A percentile compares a stretch with the other conserved stretches of the same genome.
phyloP scores from a whole-genome alignment of 2,797 vertebrate species.

The Myotis vivesi region DNA sequence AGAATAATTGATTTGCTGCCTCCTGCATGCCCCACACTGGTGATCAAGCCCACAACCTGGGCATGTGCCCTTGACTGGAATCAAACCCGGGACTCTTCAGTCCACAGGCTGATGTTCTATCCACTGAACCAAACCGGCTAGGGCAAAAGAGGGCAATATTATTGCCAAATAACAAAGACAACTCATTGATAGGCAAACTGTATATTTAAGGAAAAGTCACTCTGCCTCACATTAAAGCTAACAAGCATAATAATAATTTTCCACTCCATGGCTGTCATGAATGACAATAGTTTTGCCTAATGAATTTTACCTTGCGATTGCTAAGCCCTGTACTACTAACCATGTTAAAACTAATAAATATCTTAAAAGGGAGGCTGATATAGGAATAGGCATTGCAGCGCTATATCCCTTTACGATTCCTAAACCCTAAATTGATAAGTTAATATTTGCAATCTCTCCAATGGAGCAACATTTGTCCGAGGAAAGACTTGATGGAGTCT shows the following conservation, averaged over 20 bases:
- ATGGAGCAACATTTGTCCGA: not conserved
- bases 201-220: not conserved
- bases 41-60: too few relatives aligned
- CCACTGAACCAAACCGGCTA: too few relatives aligned
- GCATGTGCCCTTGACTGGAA: too few relatives aligned
- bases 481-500: not conserved
- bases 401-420: not conserved
- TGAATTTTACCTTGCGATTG: not conserved
- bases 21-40: too few relatives aligned
- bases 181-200: not conserved
- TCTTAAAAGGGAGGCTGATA: not conserved
- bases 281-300: not conserved
- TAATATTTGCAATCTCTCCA: not conserved
- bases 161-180: not conserved
- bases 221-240: not conserved
- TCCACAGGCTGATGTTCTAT: too few relatives aligned
- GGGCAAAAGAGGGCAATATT: not conserved
- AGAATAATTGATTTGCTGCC: too few relatives aligned
- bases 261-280: not conserved
- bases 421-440: not conserved
- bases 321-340: not conserved
- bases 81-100: too few relatives aligned
- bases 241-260: not conserved
- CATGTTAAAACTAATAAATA: not conserved
- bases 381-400: not conserved